A percentile compares a stretch with the other conserved stretches of the same genome.
Conservation (phyloP, 53 echinoderm and acorn worm species). For the Echinarachnius parma region DNA sequence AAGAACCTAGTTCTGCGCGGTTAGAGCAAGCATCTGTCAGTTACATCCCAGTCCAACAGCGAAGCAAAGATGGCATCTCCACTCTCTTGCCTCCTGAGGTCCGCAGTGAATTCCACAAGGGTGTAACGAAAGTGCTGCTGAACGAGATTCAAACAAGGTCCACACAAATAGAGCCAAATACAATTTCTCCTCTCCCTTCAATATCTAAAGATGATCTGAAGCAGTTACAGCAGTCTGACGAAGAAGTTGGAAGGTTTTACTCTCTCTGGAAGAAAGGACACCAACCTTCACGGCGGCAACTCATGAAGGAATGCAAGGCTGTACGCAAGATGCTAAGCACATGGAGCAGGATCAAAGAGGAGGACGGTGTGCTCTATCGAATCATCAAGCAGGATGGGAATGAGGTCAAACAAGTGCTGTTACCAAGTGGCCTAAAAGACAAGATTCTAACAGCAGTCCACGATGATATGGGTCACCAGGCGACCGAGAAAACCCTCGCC, state of each 20-base stretch:
- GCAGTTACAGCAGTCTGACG: constrained; percentile 22
- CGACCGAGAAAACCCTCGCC: constrained; percentile 38
- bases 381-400: constrained; percentile 10
- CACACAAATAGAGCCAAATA: not conserved
- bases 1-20: not conserved
- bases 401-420: constrained; percentile 37
- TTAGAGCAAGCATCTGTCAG: not conserved
- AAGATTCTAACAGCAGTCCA: constrained; percentile 42
- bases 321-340: constrained; percentile 18
- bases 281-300: constrained; percentile 10
- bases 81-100: too few relatives aligned
- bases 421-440: constrained; percentile 41
- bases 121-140: too few relatives aligned
- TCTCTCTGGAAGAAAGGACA: not conserved
- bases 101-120: too few relatives aligned
- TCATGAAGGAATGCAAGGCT: constrained; percentile 17
- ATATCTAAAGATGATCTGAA: constrained; percentile 12
- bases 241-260: constrained; percentile 8
- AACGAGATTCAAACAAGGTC: too few relatives aligned
- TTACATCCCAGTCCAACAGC: too few relatives aligned
- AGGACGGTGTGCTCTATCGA: constrained; percentile 12
- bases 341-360: constrained; percentile 10
- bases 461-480: constrained; percentile 59
- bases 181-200: not conserved
- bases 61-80: too few relatives aligned